Evolutionary conservation across 2,888 invertebrate genomes (phyloP), one percentile per base, ranked within the genome.

Genomic region (Caenorhabditis panamensis): DNA sequence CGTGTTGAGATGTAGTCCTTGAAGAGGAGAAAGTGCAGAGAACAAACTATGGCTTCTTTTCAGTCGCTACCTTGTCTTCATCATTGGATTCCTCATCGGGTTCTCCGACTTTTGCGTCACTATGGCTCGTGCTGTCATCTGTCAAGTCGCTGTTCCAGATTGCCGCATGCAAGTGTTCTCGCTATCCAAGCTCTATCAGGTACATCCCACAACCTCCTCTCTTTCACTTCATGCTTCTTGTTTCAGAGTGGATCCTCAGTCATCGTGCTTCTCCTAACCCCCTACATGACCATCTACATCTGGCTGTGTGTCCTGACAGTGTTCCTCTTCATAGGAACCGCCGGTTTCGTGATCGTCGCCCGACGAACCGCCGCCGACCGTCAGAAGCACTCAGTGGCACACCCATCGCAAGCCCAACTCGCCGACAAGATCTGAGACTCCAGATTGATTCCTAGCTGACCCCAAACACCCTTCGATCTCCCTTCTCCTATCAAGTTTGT

Each of bases 181-280:
- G 26, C 51, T 86, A n/a, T 82, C 84, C 37, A 76, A 84, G 41
- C 69, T 86, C 28, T 86, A 83, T 68, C 86, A 86, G 86, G 86
- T 83, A 18, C 3, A n/a, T n/a, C n/a, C n/a, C n/a, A 54, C 18
- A 5, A 4, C 26, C 26, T 24, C 2, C 11, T 11, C 31, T 28
- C 22, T 1, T 20, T 49, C 24, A 22, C 18, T 58, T 20, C 8
- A 58, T 49, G n/a, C 8, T 49, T 49, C 49, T 18, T 9, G 2
- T 20, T 20, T 37, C 82, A 84, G 82, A 82, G 84, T 51, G 82
- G 68, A 31, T 79, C 82, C 37, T 84, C 84, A 2, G 79, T 77
- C 2, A 62, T 82, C 1, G 80, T 81, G 26, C 81, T 84, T 20
- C 72, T 82, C 22, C 76, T 84, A 9, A 80, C 84, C 8, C 82